Evolutionary conservation across 2,113 vertebrate species (phyloP).

Genomic region (Siniperca knerii): DNA sequence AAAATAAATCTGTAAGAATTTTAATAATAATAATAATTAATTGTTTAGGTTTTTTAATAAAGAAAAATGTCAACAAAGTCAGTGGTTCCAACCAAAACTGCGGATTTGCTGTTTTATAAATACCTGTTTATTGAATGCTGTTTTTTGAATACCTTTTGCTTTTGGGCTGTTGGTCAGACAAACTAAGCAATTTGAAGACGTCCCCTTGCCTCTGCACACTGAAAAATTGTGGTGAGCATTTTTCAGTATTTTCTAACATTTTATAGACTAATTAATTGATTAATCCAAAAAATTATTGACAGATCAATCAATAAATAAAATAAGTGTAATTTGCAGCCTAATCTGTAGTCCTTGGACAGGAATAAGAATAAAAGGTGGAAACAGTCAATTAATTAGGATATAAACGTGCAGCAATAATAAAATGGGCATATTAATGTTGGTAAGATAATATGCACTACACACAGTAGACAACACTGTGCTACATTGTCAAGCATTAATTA

Average conservation of each 20-base stretch:
- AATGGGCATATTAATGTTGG: not conserved
- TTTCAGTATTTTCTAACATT: not conserved
- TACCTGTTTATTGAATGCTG: too few species aligned
- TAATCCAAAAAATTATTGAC: not conserved
- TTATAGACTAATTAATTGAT: not conserved
- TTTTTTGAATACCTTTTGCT: not conserved
- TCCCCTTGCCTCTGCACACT: not conserved
- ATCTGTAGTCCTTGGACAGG: not conserved
- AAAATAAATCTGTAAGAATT: not conserved
- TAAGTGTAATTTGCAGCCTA: not conserved
- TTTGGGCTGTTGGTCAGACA: not conserved
- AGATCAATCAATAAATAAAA: not conserved
- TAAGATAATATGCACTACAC: not conserved
- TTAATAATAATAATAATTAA: not conserved
- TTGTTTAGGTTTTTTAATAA: not conserved
- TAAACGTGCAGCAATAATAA: not conserved
- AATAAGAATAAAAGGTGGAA: not conserved
- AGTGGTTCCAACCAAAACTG: not conserved
- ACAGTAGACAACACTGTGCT: not conserved
- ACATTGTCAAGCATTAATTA: conserved; percentile 4
- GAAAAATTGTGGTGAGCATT: not conserved
- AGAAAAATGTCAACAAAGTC: not conserved
- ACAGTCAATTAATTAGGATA: not conserved
- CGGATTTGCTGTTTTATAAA: not conserved
- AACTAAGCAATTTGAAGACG: not conserved